These are phyloP conservation scores for Trichonephila clavata DNA, from an alignment of 1,140 invertebrate genomes.

Conservation along the genomic window DNA sequence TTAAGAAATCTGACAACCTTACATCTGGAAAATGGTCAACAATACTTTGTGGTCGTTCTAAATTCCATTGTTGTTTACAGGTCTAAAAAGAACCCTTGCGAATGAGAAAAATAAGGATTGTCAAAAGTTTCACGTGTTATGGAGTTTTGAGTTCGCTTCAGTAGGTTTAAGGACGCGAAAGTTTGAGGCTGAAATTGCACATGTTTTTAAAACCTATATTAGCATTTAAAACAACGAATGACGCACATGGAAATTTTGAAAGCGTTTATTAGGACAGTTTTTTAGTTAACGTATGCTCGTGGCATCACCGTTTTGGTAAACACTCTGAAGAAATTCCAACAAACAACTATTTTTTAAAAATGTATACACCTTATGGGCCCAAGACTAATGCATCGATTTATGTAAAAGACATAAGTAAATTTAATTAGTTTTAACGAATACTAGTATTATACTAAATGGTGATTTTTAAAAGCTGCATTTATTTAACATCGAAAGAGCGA, in stretches of 20 bases:
- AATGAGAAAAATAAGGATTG: constrained; percentile 1
- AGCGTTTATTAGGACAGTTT: no score
- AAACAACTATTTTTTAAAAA: no score
- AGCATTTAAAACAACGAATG: neutral
- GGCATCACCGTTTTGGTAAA: no score
- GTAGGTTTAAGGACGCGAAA: neutral
- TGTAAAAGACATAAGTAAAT: no score
- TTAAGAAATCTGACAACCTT: neutral
- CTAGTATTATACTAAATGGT: no score
- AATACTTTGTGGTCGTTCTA: neutral
- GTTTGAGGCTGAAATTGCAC: neutral
- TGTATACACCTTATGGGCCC: no score
- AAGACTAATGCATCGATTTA: no score
- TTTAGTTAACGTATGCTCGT: no score
- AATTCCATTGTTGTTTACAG: neutral
- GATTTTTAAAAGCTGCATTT: no score
- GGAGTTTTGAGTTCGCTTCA: neutral
- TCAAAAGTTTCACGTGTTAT: neutral
- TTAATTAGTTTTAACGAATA: no score
- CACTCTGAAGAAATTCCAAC: no score
- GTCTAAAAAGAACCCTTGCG: neutral
- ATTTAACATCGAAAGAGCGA: no score
- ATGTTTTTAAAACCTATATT: neutral
- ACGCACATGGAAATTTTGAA: neutral
- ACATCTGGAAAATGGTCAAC: neutral